Conservation (phyloP, 2,888 invertebrate species). For the Merodon equestris region DNA sequence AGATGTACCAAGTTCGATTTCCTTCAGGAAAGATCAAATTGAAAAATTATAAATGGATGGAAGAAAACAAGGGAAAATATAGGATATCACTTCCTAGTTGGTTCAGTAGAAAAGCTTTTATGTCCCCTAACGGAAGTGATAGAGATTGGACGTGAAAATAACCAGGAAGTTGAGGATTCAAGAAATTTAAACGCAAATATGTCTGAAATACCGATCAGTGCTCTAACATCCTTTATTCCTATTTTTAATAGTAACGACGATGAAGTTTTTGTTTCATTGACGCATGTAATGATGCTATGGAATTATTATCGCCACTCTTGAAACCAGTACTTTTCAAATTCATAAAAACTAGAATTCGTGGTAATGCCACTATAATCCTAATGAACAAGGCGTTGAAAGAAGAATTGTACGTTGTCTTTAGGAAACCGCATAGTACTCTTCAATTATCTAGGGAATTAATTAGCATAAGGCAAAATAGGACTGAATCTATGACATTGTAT, state of each 20-base stretch:
- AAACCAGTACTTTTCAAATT: constrained; percentile 1
- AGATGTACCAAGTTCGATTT: neutral
- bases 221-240: no score
- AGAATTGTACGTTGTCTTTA: constrained; percentile 5
- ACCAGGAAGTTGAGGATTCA: no score
- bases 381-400: neutral
- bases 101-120: no score
- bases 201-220: no score
- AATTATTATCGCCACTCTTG: neutral
- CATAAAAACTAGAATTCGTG: constrained; percentile 18
- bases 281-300: constrained; percentile 11
- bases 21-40: constrained; percentile 8
- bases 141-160: no score
- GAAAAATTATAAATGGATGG: constrained; percentile 3
- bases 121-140: constrained; percentile 5
- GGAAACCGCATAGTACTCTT: no score
- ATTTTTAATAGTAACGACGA: constrained; percentile 6
- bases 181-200: no score
- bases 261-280: constrained; percentile 20
- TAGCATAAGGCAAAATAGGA: neutral
- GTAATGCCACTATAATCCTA: no score
- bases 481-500: neutral
- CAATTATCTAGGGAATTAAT: no score
- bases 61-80: no score
- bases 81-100: constrained; percentile 6